Conservation (phyloP, 2,113 vertebrate species). For the Hystrix brachyura region DNA sequence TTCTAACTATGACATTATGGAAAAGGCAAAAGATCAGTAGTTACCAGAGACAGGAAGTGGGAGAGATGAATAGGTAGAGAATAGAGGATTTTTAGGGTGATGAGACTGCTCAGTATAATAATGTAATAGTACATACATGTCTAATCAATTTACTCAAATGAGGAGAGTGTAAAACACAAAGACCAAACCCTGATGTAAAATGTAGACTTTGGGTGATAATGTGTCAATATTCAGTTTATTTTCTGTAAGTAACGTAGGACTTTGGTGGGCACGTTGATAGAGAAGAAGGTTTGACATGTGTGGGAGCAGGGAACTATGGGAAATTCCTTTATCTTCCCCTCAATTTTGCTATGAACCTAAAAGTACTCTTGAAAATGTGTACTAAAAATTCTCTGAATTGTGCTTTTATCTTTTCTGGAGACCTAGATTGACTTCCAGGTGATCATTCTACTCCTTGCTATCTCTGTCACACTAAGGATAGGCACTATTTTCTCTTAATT, state of each 20-base stretch:
- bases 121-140: not conserved
- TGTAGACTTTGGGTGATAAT: not conserved
- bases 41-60: not conserved
- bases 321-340: not conserved
- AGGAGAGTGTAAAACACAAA: not conserved
- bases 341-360: not conserved
- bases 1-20: not conserved
- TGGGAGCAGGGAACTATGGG: fast-evolving
- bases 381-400: not conserved
- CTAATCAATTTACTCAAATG: not conserved
- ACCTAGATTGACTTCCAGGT: not conserved
- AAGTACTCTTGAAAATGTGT: not conserved
- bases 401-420: not conserved
- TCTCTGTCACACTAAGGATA: not conserved
- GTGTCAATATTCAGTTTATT: not conserved
- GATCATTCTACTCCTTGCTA: not conserved
- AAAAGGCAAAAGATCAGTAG: not conserved
- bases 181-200: not conserved
- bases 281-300: fast-evolving
- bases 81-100: not conserved
- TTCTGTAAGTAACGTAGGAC: not conserved
- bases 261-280: too few species aligned
- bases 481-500: not conserved
- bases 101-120: not conserved
- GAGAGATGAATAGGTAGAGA: not conserved